phyloP scores from a whole-genome alignment of 2,113 vertebrate species.

The Lynx canadensis region DNA sequence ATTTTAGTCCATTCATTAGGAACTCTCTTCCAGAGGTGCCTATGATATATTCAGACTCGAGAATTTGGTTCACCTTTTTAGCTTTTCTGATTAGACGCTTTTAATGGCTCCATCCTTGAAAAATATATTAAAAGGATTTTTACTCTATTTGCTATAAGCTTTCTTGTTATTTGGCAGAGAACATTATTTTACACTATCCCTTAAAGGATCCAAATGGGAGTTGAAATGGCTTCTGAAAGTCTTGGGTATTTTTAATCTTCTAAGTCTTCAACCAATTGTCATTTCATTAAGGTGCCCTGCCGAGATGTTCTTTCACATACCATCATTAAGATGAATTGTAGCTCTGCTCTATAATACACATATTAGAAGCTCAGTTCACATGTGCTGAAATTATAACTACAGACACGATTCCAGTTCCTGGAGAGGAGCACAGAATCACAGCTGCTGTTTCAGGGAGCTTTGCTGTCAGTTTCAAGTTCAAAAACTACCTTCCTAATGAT shows the following conservation, averaged over 20 bases:
- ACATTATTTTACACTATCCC: conserved; percentile 49
- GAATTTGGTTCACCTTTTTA: conserved; percentile 47
- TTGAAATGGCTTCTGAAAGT: conserved; percentile 74
- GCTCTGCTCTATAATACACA: conserved; percentile 57
- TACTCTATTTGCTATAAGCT: conserved; percentile 40
- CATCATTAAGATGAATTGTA: conserved; percentile 81
- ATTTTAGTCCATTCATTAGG: neutral
- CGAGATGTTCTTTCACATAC: conserved; percentile 67
- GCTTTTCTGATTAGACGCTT: conserved; percentile 27
- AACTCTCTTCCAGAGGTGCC: neutral
- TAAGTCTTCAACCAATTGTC: conserved; percentile 76
- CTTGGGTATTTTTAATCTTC: conserved; percentile 76
- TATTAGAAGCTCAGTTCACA: conserved; percentile 63
- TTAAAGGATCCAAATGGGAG: conserved; percentile 74
- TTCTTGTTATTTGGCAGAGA: conserved; percentile 52
- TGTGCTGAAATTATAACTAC: conserved; percentile 60
- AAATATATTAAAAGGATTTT: conserved; percentile 56
- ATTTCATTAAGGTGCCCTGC: conserved; percentile 71
- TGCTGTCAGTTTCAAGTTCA: conserved; percentile 39
- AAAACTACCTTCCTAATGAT: conserved; percentile 36
- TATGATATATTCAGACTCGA: neutral
- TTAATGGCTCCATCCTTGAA: conserved; percentile 33
- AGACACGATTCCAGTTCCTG: conserved; percentile 33
- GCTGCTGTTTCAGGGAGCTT: conserved; percentile 58
- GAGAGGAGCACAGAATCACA: conserved; percentile 57